Percentiles rank a stretch among this genome's conserved stretches.
phyloP scores from a whole-genome alignment of 2,888 invertebrate genomes.

The Apamea monoglypha region DNA sequence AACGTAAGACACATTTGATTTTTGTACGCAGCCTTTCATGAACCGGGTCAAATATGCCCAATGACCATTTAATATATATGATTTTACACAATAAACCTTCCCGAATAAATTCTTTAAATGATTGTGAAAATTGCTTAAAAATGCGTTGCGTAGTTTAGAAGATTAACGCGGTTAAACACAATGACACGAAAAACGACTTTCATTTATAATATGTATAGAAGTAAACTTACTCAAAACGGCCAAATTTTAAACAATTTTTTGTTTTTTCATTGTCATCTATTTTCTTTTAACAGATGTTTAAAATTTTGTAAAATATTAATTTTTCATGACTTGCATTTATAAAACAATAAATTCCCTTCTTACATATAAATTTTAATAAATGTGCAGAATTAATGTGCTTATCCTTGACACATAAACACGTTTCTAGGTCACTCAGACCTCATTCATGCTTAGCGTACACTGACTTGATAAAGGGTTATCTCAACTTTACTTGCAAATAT shows the following conservation, averaged over 20 bases:
- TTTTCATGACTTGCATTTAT: neutral
- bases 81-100: neutral
- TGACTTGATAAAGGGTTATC: constrained; percentile 51
- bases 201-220: neutral
- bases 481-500: constrained; percentile 12
- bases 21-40: no score
- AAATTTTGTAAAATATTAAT: neutral
- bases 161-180: neutral
- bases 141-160: neutral
- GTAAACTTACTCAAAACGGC: neutral
- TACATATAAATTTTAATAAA: neutral
- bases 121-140: neutral
- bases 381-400: neutral
- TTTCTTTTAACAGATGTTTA: neutral
- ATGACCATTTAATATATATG: neutral
- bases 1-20: no score
- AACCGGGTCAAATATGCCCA: no score
- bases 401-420: constrained; percentile 50
- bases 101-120: neutral
- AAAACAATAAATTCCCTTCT: neutral
- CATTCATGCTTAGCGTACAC: constrained; percentile 40
- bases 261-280: neutral
- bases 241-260: neutral
- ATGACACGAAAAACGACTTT: neutral
- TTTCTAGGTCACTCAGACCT: constrained; percentile 54